A percentile compares a stretch with the other conserved stretches of the same genome.
These are phyloP conservation scores for Epizoanthus scotinus DNA, from an alignment of 92 coral and sea anemone species.

Conservation along the genomic window DNA sequence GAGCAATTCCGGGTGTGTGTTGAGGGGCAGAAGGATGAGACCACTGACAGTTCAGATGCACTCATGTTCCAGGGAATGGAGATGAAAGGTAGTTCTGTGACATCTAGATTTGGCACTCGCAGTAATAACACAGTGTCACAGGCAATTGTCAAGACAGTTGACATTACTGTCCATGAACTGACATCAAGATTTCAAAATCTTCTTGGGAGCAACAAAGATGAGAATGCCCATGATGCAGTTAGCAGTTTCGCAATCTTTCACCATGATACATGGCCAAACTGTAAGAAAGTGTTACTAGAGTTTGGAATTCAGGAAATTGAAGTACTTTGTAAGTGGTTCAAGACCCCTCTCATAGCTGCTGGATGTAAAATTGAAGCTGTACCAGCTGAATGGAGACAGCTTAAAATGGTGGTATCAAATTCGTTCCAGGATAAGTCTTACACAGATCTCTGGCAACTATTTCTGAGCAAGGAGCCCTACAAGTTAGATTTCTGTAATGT, in stretches of 20 bases:
- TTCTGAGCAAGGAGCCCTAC: conserved; percentile 16
- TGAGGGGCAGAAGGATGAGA: background rate
- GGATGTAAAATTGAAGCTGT: conserved; percentile 16
- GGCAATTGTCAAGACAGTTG: background rate
- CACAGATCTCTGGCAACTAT: background rate
- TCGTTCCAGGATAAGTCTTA: background rate
- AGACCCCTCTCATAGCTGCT: conserved; percentile 13
- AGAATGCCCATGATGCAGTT: background rate
- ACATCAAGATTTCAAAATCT: conserved; percentile 24
- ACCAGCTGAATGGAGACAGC: conserved; percentile 10
- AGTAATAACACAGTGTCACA: background rate
- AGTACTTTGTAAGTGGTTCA: background rate
- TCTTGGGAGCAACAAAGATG: conserved; percentile 15
- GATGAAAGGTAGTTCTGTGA: conserved; percentile 6
- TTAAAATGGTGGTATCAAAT: conserved; percentile 2
- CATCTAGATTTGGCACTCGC: background rate
- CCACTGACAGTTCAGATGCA: background rate
- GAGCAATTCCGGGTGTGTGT: conserved; percentile 15
- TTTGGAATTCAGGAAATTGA: background rate
- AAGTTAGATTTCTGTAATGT: conserved; percentile 9
- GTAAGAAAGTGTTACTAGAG: conserved; percentile 1
- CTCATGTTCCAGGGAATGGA: conserved; percentile 17
- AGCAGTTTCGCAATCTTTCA: conserved; percentile 9
- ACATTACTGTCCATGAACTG: conserved; percentile 31
- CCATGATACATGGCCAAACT: conserved; percentile 22